phyloP scores from a whole-genome alignment of 2,113 vertebrate genomes.

The Sorex fumeus region DNA sequence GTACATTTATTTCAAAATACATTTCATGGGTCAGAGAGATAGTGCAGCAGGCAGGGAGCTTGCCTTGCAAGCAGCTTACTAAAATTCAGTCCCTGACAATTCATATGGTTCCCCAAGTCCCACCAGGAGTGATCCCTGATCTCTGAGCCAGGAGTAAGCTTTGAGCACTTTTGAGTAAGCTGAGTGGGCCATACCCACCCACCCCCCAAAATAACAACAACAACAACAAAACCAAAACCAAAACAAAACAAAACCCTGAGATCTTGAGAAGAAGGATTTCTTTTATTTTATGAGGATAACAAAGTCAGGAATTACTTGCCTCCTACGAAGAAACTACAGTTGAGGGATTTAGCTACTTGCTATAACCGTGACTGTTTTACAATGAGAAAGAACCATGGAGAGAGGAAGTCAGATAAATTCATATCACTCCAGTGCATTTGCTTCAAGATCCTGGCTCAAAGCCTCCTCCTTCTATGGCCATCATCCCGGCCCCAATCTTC shows the following conservation, averaged over 20 bases:
- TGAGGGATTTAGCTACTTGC: slow-evolving; percentile 42
- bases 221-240: too few species aligned
- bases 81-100: too few species aligned
- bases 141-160: too few species aligned
- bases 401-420: slow-evolving; percentile 25
- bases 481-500: not conserved
- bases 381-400: slow-evolving; percentile 16
- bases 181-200: too few species aligned
- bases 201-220: too few species aligned
- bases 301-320: not conserved
- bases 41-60: too few species aligned
- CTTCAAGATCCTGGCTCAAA: not conserved
- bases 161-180: too few species aligned
- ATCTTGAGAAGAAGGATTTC: not conserved
- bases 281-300: slow-evolving; percentile 32
- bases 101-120: too few species aligned
- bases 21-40: not conserved
- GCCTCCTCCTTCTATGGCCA: not conserved
- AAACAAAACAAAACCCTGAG: too few species aligned
- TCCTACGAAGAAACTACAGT: not conserved
- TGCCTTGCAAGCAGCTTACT: too few species aligned
- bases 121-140: too few species aligned
- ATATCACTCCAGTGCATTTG: not conserved
- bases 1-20: not conserved
- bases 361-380: not conserved